Evolutionary conservation across 2,888 invertebrate genomes (phyloP).

Genomic region (Rhagophthalmus giganteus): DNA sequence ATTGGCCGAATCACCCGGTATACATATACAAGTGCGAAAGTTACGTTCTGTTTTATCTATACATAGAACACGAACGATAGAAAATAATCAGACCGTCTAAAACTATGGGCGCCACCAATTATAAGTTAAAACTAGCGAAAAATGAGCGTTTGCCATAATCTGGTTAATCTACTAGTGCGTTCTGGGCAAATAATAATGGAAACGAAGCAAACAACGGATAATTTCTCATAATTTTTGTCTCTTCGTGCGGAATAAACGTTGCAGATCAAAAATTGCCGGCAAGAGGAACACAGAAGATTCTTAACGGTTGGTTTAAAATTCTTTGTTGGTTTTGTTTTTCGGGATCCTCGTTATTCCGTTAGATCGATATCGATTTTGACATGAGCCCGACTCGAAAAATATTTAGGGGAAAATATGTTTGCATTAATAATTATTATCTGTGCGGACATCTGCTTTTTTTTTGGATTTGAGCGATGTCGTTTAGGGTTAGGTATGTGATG

Average conservation of each 20-base stretch:
- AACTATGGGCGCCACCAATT: conserved; percentile 42
- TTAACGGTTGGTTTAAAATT: conserved; percentile 42
- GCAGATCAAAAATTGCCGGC: conserved; percentile 45
- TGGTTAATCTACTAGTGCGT: conserved; percentile 40
- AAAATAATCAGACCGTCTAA: conserved; percentile 25
- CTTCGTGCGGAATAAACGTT: conserved; percentile 49
- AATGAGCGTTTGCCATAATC: conserved; percentile 47
- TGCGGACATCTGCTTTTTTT: conserved; percentile 19
- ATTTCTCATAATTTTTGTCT: conserved; percentile 45
- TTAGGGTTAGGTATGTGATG: background rate
- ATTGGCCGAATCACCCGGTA: too few relatives aligned
- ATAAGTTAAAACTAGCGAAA: conserved; percentile 47
- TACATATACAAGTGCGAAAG: too few relatives aligned
- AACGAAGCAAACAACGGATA: conserved; percentile 17
- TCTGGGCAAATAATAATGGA: conserved; percentile 27
- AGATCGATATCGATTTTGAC: conserved; percentile 34
- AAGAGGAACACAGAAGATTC: conserved; percentile 41
- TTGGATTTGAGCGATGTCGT: conserved; percentile 11
- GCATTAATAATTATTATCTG: conserved; percentile 24
- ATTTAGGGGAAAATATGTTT: conserved; percentile 16
- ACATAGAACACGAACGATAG: background rate
- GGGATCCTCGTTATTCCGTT: conserved; percentile 34
- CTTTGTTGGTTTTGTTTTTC: conserved; percentile 44
- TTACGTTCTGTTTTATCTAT: too few relatives aligned
- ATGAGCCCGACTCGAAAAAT: conserved; percentile 26